Percentiles rank a stretch among this genome's conserved stretches.
These are phyloP conservation scores for Yponomeuta malinellus DNA, from an alignment of 2,888 invertebrate species.

Conservation along the genomic window DNA sequence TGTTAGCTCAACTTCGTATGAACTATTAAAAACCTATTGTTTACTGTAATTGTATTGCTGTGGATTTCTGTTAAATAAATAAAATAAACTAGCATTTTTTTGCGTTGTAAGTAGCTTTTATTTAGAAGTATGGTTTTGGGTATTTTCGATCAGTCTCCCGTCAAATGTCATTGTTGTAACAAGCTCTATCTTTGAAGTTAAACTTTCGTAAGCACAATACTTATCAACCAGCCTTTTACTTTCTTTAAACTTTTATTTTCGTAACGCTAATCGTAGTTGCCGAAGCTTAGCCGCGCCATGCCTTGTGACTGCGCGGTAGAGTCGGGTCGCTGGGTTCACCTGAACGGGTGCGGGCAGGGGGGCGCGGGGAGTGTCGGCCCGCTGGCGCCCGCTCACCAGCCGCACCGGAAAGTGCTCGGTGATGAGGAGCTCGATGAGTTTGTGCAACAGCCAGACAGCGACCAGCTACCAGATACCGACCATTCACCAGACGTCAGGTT, in stretches of 20 bases:
- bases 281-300: conserved; percentile 10
- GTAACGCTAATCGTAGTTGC: background rate
- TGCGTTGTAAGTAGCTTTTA: no score
- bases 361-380: background rate
- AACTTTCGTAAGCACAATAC: no score
- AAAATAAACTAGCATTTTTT: no score
- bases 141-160: no score
- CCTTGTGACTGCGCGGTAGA: conserved; percentile 16
- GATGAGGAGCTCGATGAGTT: conserved; percentile 30
- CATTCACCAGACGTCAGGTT: background rate
- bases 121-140: no score
- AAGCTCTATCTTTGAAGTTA: no score
- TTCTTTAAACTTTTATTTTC: background rate
- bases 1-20: no score
- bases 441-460: conserved; percentile 21
- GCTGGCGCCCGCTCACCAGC: conserved; percentile 32
- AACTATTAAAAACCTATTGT: no score
- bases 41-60: no score
- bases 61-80: no score
- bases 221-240: background rate
- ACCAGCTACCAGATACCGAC: background rate
- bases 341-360: conserved; percentile 27
- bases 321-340: background rate
- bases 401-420: conserved; percentile 44
- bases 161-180: no score